phyloP scores from a whole-genome alignment of 2,888 invertebrate genomes.

The Acleris cristana region DNA sequence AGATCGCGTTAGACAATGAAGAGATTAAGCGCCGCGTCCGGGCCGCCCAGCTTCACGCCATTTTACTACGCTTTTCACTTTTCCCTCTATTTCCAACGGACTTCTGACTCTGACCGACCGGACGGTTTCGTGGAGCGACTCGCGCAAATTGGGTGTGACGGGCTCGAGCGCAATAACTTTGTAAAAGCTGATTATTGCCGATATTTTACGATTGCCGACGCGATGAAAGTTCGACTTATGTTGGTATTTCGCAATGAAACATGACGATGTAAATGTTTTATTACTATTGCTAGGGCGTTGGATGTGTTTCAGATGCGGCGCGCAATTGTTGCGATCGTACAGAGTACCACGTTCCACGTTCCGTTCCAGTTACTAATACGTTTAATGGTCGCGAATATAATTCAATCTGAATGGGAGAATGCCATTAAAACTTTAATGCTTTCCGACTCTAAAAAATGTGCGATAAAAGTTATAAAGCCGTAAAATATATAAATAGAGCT shows the following conservation, averaged over 20 bases:
- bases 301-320: not conserved
- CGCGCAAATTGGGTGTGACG: constrained; percentile 46
- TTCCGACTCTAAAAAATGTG: constrained; percentile 24
- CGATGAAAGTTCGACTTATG: constrained; percentile 13
- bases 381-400: constrained; percentile 23
- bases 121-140: constrained; percentile 42
- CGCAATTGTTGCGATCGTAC: not conserved
- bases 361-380: constrained; percentile 1
- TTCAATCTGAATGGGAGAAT: constrained; percentile 25
- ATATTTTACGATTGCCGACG: constrained; percentile 19
- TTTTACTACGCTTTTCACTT: constrained; percentile 43
- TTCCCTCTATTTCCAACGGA: constrained; percentile 37
- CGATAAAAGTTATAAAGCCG: constrained; percentile 33
- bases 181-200: constrained; percentile 16
- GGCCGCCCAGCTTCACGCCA: constrained; percentile 37
- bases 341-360: not conserved
- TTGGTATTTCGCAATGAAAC: constrained; percentile 3
- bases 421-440: constrained; percentile 29
- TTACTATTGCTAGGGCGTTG: not conserved
- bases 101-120: constrained; percentile 33
- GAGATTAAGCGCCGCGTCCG: constrained; percentile 44
- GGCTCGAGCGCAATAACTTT: constrained; percentile 34
- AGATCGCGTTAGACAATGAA: constrained; percentile 42
- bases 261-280: constrained; percentile 15
- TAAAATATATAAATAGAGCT: constrained; percentile 28